These are phyloP conservation scores for Chionoecetes opilio DNA, from an alignment of 1,140 invertebrate genomes.

Conservation along the genomic window DNA sequence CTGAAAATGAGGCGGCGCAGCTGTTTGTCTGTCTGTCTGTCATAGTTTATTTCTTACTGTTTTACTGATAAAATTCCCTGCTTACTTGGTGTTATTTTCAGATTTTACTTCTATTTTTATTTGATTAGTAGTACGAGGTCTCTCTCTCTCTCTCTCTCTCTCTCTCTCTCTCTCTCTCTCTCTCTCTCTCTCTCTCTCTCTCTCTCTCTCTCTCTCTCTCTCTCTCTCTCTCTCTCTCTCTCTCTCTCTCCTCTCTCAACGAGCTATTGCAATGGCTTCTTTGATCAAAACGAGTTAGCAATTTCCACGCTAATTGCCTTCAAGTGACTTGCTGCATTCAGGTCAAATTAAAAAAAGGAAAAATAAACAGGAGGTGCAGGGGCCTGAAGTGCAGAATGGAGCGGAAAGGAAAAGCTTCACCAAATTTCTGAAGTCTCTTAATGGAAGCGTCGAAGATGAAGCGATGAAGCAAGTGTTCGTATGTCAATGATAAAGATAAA, in stretches of 20 bases:
- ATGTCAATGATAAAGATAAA: neutral
- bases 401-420: neutral
- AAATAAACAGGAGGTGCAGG: neutral
- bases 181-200: neutral
- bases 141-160: neutral
- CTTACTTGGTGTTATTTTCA: too few species aligned
- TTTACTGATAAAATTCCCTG: too few species aligned
- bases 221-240: conserved; percentile 42
- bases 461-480: neutral
- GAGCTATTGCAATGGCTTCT: neutral
- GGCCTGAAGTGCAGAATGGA: too few species aligned
- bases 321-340: neutral
- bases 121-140: too few species aligned
- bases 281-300: conserved; percentile 21
- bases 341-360: neutral
- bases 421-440: neutral
- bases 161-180: neutral
- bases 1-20: too few species aligned
- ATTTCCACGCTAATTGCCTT: neutral
- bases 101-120: too few species aligned
- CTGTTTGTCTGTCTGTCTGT: too few species aligned
- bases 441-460: neutral
- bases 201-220: neutral
- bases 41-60: too few species aligned
- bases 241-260: neutral